Evolutionary conservation across 2,797 vertebrate species (phyloP).

Genomic region (Sebastes diploproa): DNA sequence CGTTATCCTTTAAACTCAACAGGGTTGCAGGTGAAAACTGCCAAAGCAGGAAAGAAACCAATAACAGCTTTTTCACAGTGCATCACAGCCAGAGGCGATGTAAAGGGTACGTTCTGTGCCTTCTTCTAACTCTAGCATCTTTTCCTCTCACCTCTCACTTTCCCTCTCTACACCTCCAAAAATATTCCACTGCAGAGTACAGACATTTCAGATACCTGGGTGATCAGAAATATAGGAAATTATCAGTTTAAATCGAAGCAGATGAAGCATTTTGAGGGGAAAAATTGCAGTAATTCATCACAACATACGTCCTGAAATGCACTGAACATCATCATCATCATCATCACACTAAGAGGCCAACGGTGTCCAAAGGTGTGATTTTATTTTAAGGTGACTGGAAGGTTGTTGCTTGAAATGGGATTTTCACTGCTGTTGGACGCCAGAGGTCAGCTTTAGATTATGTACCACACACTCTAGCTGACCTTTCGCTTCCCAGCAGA

Average conservation of each 20-base stretch:
- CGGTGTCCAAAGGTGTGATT: conserved; percentile 28
- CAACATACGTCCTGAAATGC: conserved; percentile 17
- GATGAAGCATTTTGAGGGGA: neutral
- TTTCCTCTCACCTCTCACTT: neutral
- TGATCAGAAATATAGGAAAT: neutral
- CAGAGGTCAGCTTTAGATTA: conserved; percentile 44
- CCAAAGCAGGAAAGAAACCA: neutral
- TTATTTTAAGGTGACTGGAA: conserved; percentile 40
- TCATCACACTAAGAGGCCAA: neutral
- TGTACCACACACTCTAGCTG: conserved; percentile 18
- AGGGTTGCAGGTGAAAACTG: neutral
- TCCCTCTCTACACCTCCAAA: neutral
- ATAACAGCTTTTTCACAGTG: neutral
- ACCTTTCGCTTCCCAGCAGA: conserved; percentile 47
- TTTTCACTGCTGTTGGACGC: conserved; percentile 26
- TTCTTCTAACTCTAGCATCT: conserved; percentile 1
- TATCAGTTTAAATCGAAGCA: neutral
- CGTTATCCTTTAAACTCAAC: neutral
- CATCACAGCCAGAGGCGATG: conserved; percentile 8
- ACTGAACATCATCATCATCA: conserved; percentile 4
- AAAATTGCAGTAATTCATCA: conserved; percentile 27
- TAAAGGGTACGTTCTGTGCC: conserved; percentile 30
- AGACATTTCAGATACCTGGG: neutral
- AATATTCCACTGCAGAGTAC: neutral
- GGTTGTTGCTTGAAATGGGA: conserved; percentile 38